These are phyloP conservation scores for Drosophila truncata DNA, from an alignment of 1,140 invertebrate species.

Conservation along the genomic window DNA sequence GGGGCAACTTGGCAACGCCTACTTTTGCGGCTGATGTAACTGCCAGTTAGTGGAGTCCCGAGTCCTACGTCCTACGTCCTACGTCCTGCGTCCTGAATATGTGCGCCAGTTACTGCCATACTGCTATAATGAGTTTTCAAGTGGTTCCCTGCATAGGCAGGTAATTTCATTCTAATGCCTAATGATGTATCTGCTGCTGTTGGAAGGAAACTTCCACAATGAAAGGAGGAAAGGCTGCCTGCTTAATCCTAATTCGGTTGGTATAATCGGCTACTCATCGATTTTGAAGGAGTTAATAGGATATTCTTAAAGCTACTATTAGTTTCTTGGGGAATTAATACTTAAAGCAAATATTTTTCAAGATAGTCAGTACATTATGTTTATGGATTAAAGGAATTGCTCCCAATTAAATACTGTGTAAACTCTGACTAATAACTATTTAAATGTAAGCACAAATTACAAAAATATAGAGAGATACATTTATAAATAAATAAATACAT, in stretches of 20 bases:
- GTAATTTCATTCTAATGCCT: slow-evolving; percentile 81
- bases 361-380: too few species aligned
- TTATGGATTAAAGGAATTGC: not conserved
- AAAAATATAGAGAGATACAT: not conserved
- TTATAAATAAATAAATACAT: too few species aligned
- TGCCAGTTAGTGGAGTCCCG: slow-evolving; percentile 61
- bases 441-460: not conserved
- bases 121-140: slow-evolving; percentile 80
- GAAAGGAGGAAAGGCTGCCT: slow-evolving; percentile 7
- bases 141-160: slow-evolving; percentile 79
- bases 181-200: slow-evolving; percentile 70
- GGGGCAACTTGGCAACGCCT: slow-evolving; percentile 73
- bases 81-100: slow-evolving; percentile 13
- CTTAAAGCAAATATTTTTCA: not conserved
- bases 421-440: not conserved
- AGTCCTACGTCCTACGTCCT: not conserved
- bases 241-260: slow-evolving; percentile 26
- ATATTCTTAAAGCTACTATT: not conserved
- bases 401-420: not conserved
- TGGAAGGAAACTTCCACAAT: slow-evolving; percentile 37
- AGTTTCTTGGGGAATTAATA: not conserved
- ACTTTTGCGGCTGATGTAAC: slow-evolving; percentile 75
- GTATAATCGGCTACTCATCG: slow-evolving; percentile 6
- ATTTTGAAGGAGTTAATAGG: not conserved
- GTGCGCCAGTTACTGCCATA: slow-evolving; percentile 45